Conservation (phyloP, 1,140 invertebrate genomes). For the Trachymyrmex cornetzi region DNA sequence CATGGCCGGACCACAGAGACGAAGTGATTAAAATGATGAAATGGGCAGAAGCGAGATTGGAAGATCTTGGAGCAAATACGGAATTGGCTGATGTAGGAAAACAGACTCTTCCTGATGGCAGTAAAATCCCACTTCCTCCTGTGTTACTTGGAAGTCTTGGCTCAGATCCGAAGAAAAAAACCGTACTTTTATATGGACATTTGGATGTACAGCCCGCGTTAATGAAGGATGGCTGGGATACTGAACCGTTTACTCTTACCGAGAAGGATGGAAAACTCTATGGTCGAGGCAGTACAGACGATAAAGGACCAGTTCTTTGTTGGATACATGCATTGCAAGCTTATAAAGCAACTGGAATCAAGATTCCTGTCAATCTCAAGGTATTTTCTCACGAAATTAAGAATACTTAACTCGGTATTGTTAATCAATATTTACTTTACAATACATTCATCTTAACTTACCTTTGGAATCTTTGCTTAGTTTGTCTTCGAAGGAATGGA, state of each 20-base stretch:
- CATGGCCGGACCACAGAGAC: slow-evolving; percentile 92
- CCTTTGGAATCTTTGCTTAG: slow-evolving; percentile 83
- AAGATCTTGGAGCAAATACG: slow-evolving; percentile 91
- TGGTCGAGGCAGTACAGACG: slow-evolving; percentile 97
- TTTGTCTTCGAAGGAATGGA: slow-evolving; percentile 99
- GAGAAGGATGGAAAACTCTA: slow-evolving; percentile 97
- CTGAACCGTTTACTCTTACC: slow-evolving; percentile 96
- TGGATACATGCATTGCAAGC: slow-evolving; percentile 98
- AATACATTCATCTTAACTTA: slow-evolving; percentile 27
- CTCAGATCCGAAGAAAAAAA: slow-evolving; percentile 95
- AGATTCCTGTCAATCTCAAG: slow-evolving; percentile 97
- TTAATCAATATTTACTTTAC: slow-evolving; percentile 26
- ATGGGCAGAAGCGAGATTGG: slow-evolving; percentile 92
- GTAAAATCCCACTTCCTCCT: slow-evolving; percentile 93
- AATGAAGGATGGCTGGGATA: slow-evolving; percentile 97
- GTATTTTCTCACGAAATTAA: slow-evolving; percentile 81
- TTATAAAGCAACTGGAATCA: slow-evolving; percentile 91
- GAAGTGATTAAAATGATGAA: slow-evolving; percentile 93
- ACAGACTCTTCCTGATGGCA: slow-evolving; percentile 92
- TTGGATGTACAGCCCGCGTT: slow-evolving; percentile 98
- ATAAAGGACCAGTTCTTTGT: slow-evolving; percentile 96
- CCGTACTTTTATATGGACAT: slow-evolving; percentile 98
- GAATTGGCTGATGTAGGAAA: slow-evolving; percentile 94
- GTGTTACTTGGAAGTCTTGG: slow-evolving; percentile 95
- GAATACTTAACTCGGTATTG: not conserved